phyloP scores from a whole-genome alignment of 2,113 vertebrate species.

The Hippocampus abdominalis region DNA sequence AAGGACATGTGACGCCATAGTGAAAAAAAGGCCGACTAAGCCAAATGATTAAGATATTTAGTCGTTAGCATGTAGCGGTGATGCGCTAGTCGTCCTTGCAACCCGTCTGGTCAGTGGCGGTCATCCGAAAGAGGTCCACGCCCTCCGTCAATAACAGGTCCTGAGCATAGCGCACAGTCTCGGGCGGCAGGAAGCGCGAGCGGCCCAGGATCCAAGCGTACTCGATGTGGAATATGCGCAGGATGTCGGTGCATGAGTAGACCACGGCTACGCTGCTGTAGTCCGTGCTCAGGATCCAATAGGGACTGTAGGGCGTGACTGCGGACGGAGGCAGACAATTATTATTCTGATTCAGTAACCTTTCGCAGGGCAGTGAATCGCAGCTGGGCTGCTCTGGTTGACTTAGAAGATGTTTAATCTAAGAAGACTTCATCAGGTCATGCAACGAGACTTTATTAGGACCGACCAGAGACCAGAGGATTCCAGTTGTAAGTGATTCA shows the following conservation, averaged over 20 bases:
- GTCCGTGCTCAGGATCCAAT: conserved; percentile 86
- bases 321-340: background rate
- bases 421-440: too few species aligned
- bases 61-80: background rate
- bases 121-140: conserved; percentile 75
- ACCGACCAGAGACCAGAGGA: too few species aligned
- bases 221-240: conserved; percentile 80
- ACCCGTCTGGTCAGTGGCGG: conserved; percentile 73
- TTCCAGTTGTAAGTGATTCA: too few species aligned
- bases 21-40: background rate
- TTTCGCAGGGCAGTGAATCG: too few species aligned
- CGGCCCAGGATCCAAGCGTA: conserved; percentile 83
- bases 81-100: conserved; percentile 64
- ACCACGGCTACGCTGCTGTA: conserved; percentile 78
- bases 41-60: background rate
- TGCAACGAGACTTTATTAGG: too few species aligned
- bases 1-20: background rate
- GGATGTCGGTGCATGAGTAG: conserved; percentile 82
- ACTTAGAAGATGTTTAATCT: background rate
- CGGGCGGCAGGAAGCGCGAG: conserved; percentile 69
- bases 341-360: too few species aligned
- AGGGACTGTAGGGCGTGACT: conserved; percentile 80
- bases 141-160: conserved; percentile 70
- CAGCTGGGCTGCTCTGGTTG: too few species aligned
- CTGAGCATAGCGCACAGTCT: conserved; percentile 72